A percentile compares a stretch with the other conserved stretches of the same genome.
Evolutionary conservation across 30 jellyfish, hydroid and myxozoan genomes (phyloP).

Genomic region (Rhopilema esculentum): DNA sequence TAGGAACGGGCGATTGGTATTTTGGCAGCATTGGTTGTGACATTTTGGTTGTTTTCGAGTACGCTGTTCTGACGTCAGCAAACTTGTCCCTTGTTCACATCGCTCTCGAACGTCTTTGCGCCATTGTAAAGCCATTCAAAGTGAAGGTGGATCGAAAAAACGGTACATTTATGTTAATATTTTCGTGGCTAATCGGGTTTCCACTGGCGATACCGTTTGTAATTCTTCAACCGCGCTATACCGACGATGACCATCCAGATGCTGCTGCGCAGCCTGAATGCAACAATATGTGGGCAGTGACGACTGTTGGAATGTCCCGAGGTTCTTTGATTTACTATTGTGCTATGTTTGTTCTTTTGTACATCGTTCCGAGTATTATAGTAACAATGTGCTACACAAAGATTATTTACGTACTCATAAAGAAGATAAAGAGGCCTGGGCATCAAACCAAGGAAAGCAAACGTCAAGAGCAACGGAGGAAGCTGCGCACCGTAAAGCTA

Average conservation of each 20-base stretch:
- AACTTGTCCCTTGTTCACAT: constrained; percentile 47
- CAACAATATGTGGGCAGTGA: constrained; percentile 72
- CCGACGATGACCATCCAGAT: constrained; percentile 61
- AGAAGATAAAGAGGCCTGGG: constrained; percentile 68
- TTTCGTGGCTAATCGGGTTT: constrained; percentile 50
- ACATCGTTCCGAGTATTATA: constrained; percentile 27
- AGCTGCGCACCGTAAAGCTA: constrained; percentile 61
- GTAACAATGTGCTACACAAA: constrained; percentile 15
- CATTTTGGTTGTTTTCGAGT: constrained; percentile 61
- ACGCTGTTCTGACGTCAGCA: constrained; percentile 70
- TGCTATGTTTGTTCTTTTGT: constrained; percentile 43
- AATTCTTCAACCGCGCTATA: constrained; percentile 59
- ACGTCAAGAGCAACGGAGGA: constrained; percentile 4
- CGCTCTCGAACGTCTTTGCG: constrained; percentile 54
- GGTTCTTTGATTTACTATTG: constrained; percentile 31
- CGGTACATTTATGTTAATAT: constrained; percentile 13
- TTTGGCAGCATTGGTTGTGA: constrained; percentile 49
- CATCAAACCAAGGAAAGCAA: constrained; percentile 59
- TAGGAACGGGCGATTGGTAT: constrained; percentile 65
- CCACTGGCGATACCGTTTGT: constrained; percentile 63
- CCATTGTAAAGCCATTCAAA: constrained; percentile 60
- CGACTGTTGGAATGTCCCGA: constrained; percentile 58
- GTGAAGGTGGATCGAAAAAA: neutral
- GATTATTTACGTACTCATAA: constrained; percentile 23
- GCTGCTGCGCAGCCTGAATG: constrained; percentile 78